Evolutionary conservation across 37 sponge, comb jelly and placozoan genomes (phyloP).

Genomic region (Diacarnus erythraeanus): DNA sequence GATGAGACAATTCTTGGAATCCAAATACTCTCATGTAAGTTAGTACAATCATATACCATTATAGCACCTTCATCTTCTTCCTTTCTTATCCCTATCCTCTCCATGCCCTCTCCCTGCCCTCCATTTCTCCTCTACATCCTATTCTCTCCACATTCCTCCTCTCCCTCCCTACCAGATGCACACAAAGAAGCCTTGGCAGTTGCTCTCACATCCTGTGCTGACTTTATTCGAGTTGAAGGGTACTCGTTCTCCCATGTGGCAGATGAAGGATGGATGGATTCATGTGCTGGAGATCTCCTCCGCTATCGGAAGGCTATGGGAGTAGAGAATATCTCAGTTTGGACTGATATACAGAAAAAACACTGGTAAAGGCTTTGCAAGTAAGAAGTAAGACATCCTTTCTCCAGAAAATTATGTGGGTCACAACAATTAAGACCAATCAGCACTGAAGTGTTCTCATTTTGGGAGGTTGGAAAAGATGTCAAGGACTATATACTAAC

Average conservation of each 20-base stretch:
- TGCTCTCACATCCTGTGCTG: constrained; percentile 56
- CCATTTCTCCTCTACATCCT: too few species aligned
- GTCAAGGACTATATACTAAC: too few species aligned
- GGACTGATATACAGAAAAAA: constrained; percentile 92
- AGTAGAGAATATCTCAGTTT: constrained; percentile 67
- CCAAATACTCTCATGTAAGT: constrained; percentile 77
- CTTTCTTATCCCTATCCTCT: not conserved
- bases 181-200: constrained; percentile 88
- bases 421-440: too few species aligned
- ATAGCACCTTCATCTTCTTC: not conserved
- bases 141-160: not conserved
- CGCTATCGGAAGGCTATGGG: constrained; percentile 72
- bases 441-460: too few species aligned
- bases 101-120: not conserved
- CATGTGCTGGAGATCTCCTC: constrained; percentile 87
- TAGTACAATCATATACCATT: too few species aligned
- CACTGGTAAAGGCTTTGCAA: constrained; percentile 73
- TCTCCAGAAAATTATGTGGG: too few species aligned
- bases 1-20: constrained; percentile 57
- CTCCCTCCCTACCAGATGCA: constrained; percentile 28
- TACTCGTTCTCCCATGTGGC: constrained; percentile 90
- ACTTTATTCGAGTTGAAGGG: constrained; percentile 87
- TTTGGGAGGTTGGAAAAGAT: too few species aligned
- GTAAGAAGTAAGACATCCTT: too few species aligned
- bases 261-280: constrained; percentile 90